phyloP scores from a whole-genome alignment of 2,113 vertebrate genomes.

The Erythrocebus patas region DNA sequence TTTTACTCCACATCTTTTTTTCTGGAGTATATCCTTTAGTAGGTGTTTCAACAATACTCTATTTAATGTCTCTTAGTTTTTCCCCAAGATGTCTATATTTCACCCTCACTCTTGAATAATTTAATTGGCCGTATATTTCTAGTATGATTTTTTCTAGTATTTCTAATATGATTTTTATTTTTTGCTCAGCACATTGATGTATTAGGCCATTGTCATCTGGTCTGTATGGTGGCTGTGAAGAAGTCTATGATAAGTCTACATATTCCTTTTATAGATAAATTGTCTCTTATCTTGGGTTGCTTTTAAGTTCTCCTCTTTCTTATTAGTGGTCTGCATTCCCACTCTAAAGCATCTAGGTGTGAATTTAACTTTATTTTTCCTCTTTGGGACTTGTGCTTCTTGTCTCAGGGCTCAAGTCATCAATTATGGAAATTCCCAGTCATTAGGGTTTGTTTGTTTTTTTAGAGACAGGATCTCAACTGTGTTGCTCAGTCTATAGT shows the following conservation, averaged over 20 bases:
- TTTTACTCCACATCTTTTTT: background rate
- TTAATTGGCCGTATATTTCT: background rate
- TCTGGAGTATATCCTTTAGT: background rate
- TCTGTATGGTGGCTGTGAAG: background rate
- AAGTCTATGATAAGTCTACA: background rate
- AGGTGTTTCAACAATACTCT: background rate
- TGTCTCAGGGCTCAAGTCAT: background rate
- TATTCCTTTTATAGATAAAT: background rate
- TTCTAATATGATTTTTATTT: background rate
- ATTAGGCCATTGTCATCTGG: background rate
- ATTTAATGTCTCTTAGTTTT: background rate
- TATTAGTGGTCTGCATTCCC: background rate
- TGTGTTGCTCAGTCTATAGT: too few species aligned
- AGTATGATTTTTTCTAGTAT: background rate
- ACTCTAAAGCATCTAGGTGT: background rate
- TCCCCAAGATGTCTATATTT: background rate
- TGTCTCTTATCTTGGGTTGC: background rate
- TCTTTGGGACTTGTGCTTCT: background rate
- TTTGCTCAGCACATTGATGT: background rate
- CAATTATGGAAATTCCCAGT: background rate
- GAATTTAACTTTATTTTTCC: background rate
- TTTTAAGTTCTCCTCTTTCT: background rate
- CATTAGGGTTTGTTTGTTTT: background rate
- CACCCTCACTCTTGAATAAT: background rate
- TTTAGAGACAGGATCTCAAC: too few species aligned